Percentiles rank a stretch among this genome's conserved stretches.
These are phyloP conservation scores for Antedon mediterranea DNA, from an alignment of 53 echinoderm and acorn worm species.

Conservation along the genomic window DNA sequence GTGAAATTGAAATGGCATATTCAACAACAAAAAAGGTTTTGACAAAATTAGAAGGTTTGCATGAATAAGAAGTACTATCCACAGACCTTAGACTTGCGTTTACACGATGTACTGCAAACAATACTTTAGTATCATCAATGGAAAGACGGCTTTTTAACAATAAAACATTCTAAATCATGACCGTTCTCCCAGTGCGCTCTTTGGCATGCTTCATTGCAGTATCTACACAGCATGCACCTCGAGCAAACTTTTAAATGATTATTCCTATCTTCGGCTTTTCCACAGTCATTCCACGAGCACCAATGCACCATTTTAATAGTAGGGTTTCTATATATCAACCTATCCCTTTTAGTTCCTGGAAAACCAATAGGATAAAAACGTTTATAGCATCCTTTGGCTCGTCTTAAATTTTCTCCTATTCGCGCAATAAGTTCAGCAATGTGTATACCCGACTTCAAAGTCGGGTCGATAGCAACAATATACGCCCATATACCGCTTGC, in stretches of 20 bases:
- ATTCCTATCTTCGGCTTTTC: constrained; percentile 37
- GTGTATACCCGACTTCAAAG: constrained; percentile 70
- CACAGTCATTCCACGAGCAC: constrained; percentile 76
- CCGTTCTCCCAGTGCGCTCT: constrained; percentile 78
- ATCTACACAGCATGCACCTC: constrained; percentile 68
- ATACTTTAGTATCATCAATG: background rate
- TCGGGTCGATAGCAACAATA: constrained; percentile 52
- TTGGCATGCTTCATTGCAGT: constrained; percentile 83
- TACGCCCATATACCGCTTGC: constrained; percentile 73
- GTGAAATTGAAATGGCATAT: too few relatives aligned
- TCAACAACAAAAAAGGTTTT: too few relatives aligned
- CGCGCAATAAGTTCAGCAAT: constrained; percentile 77
- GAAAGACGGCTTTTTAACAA: background rate
- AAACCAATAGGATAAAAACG: constrained; percentile 33
- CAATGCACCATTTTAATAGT: constrained; percentile 56
- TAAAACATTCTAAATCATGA: constrained; percentile 59
- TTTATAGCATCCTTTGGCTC: constrained; percentile 48
- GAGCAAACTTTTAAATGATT: constrained; percentile 76
- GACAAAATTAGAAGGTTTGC: too few relatives aligned
- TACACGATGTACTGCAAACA: too few relatives aligned
- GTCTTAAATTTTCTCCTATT: constrained; percentile 69
- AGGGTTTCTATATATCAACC: constrained; percentile 18
- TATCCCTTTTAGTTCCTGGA: constrained; percentile 22
- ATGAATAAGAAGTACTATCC: too few relatives aligned
- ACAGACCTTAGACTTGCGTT: too few relatives aligned